A percentile compares a stretch with the other conserved stretches of the same genome.
phyloP scores from a whole-genome alignment of 2,113 vertebrate genomes.

The Paraplagusia blochii region DNA sequence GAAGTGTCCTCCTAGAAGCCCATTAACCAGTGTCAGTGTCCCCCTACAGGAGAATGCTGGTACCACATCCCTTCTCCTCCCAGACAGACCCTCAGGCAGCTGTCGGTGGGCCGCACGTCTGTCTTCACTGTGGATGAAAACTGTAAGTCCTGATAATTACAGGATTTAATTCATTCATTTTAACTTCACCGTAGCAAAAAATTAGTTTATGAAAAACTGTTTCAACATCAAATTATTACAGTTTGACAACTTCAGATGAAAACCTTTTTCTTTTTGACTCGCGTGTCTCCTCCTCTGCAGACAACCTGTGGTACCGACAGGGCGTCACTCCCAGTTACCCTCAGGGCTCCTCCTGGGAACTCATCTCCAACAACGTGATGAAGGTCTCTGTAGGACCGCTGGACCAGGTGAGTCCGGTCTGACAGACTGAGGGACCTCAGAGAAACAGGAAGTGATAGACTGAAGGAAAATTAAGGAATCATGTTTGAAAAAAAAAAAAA shows the following conservation, averaged over 20 bases:
- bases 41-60: slow-evolving; percentile 89
- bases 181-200: too few relatives aligned
- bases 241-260: neutral
- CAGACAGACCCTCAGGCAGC: slow-evolving; percentile 86
- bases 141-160: slow-evolving; percentile 68
- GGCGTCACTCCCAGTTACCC: slow-evolving; percentile 95
- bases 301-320: slow-evolving; percentile 90
- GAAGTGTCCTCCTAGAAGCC: neutral
- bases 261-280: too few relatives aligned
- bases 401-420: slow-evolving; percentile 83
- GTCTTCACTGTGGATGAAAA: slow-evolving; percentile 91
- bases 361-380: slow-evolving; percentile 90
- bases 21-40: neutral
- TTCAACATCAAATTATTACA: neutral
- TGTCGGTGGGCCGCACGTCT: slow-evolving; percentile 90
- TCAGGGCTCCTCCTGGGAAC: slow-evolving; percentile 90
- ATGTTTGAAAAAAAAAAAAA: too few relatives aligned
- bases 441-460: neutral
- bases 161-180: neutral
- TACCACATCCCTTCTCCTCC: slow-evolving; percentile 92
- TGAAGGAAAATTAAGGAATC: too few relatives aligned
- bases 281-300: slow-evolving; percentile 49
- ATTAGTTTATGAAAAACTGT: too few relatives aligned
- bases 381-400: slow-evolving; percentile 90
- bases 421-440: neutral